Evolutionary conservation across 1,140 invertebrate species (phyloP), one percentile per base, ranked within the genome.

Genomic region (Mercenaria mercenaria): DNA sequence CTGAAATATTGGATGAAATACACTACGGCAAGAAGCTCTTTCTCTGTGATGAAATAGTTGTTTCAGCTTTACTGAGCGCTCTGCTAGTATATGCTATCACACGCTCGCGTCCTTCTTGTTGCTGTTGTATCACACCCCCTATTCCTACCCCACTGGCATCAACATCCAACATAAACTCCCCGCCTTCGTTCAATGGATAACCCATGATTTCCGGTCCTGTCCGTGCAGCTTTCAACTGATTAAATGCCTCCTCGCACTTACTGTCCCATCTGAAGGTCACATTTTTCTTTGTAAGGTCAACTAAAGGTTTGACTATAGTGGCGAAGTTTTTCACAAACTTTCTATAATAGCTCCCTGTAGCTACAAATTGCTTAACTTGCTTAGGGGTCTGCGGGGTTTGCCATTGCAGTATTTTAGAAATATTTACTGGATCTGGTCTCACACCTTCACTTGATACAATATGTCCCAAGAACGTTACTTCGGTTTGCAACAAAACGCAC

Each of bases 91-190:
- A 90, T 0, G 92, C 90, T 10, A 95, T 91, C 0, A 91, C 89
- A 20, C 86, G 29, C 61, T 92, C 84, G 15, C 80, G 52, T 67
- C 91, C 91, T 2, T 93, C 86, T 69, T 92, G 85, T 34, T 59
- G 47, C 89, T 95, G 94, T 18, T 77, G 89, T 26, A 77, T 20
- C 0, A 93, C 93, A 20, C 90, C 92, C 15, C 93, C 94, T 32
- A 94, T 29, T 13, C 89, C 93, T n/a, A 37, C 8, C 20, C 87
- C 72, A 79, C 77, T 87, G 26, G 90, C 90, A 81, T 94, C 91
- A n/a, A 72, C 84, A 61, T 93, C 61, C 29, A 91, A 26, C 26
- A 56, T 43, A 77, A 91, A 94, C 13, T 59, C 88, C 10, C 56
- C 80, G 15, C 8, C 80, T 1, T 43, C 37, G 10, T 80, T 32